A percentile compares a stretch with the other conserved stretches of the same genome.
Conservation (phyloP, 2,797 vertebrate genomes). For the Salarias fasciatus region DNA sequence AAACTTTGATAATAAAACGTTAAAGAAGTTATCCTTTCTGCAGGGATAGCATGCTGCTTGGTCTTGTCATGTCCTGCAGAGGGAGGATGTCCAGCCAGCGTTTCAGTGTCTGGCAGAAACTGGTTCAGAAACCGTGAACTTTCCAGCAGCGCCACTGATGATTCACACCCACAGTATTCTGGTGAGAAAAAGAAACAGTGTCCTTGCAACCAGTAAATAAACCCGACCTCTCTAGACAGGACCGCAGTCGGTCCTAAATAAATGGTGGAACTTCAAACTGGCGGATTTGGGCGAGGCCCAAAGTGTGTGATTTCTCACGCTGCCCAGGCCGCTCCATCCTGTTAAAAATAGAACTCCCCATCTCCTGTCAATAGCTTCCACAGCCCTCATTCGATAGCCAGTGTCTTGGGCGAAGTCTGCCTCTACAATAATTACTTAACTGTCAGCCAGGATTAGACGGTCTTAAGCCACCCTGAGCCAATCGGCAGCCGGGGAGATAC, state of each 20-base stretch:
- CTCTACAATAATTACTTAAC: conserved; percentile 79
- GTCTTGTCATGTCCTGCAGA: too few species aligned
- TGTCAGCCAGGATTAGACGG: conserved; percentile 78
- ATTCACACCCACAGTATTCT: too few species aligned
- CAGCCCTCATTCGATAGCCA: conserved; percentile 64
- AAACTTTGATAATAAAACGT: too few species aligned
- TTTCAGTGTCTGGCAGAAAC: too few species aligned
- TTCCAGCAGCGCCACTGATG: too few species aligned
- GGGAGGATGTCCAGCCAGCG: too few species aligned
- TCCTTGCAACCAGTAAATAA: neutral
- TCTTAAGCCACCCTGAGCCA: conserved; percentile 68
- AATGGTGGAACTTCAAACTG: conserved; percentile 14
- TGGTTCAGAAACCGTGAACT: too few species aligned
- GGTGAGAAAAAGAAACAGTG: too few species aligned
- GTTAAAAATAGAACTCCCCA: conserved; percentile 62
- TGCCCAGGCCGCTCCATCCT: conserved; percentile 34
- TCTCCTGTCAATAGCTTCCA: conserved; percentile 59
- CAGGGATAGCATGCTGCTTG: too few species aligned
- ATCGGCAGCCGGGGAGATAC: conserved; percentile 58
- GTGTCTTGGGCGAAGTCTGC: conserved; percentile 67
- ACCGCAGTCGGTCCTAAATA: neutral
- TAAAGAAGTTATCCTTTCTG: too few species aligned
- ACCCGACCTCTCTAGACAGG: neutral
- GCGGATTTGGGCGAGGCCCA: conserved; percentile 14
- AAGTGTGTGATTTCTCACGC: conserved; percentile 66